A percentile compares a stretch with the other conserved stretches of the same genome.
Conservation (phyloP, 2,113 vertebrate genomes). For the Falcunculus frontatus region DNA sequence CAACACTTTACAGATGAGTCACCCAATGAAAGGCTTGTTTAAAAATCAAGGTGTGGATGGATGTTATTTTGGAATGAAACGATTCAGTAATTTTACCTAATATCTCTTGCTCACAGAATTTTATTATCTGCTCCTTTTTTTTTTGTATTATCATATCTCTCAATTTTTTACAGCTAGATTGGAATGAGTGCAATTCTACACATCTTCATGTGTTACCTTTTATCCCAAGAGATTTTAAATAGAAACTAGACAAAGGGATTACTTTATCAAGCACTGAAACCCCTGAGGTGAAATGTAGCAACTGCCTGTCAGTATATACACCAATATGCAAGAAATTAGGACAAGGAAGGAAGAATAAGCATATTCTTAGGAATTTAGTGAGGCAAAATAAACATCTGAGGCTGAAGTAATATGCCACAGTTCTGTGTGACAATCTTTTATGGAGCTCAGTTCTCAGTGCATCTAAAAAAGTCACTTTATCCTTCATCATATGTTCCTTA, state of each 20-base stretch:
- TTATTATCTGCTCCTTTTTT: neutral
- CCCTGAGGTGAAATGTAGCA: neutral
- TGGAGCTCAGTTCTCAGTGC: neutral
- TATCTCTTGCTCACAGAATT: neutral
- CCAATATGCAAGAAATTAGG: neutral
- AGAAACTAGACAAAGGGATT: neutral
- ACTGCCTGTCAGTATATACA: neutral
- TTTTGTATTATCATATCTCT: neutral
- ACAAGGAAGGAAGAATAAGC: neutral
- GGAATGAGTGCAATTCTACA: neutral
- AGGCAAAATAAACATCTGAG: neutral
- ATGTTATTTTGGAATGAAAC: neutral
- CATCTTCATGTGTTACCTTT: neutral
- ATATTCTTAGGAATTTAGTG: neutral
- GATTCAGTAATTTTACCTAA: neutral
- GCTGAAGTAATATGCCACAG: neutral
- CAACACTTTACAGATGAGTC: slow-evolving; percentile 9
- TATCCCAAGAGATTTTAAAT: neutral
- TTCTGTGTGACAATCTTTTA: neutral
- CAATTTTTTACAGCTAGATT: neutral
- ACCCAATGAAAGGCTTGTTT: neutral
- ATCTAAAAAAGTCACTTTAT: neutral
- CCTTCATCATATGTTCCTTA: neutral
- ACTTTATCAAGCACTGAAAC: neutral
- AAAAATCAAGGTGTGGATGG: neutral